Evolutionary conservation across 2,888 invertebrate species (phyloP).

Genomic region (Acanthosepion esculentum): DNA sequence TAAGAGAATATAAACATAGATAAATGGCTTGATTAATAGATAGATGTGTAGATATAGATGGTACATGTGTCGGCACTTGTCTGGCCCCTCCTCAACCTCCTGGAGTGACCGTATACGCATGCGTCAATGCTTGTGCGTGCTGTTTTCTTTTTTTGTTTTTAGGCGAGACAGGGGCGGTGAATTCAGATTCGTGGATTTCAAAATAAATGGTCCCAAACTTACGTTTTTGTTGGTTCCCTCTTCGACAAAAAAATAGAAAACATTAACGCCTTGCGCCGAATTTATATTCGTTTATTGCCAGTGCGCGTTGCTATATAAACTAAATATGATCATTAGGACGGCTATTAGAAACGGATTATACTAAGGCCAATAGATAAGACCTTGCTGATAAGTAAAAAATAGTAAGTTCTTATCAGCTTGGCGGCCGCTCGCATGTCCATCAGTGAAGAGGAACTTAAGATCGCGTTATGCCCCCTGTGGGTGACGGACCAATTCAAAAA

Average conservation of each 20-base stretch:
- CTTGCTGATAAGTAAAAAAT: not conserved
- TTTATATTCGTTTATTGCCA: not conserved
- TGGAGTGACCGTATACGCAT: constrained; percentile 8
- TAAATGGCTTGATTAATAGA: constrained; percentile 23
- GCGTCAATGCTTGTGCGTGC: not conserved
- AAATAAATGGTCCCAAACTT: not conserved
- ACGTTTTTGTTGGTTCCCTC: not conserved
- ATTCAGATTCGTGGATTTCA: not conserved
- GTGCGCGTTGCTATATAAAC: not conserved
- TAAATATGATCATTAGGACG: not conserved
- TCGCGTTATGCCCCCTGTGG: not conserved
- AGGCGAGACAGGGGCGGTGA: not conserved
- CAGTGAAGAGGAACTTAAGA: not conserved
- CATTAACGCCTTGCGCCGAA: not conserved
- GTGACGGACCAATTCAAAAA: not conserved
- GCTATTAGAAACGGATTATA: not conserved
- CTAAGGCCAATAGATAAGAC: not conserved
- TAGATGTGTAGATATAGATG: not conserved
- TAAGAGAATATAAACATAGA: constrained; percentile 22
- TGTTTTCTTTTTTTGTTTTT: not conserved
- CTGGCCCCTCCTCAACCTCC: not conserved
- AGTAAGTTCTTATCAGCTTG: not conserved
- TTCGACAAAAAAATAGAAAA: not conserved
- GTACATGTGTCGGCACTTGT: constrained; percentile 33
- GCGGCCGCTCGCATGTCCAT: not conserved